These are phyloP conservation scores for Invenusta paracnida DNA, from an alignment of 2,888 invertebrate species.

Conservation along the genomic window DNA sequence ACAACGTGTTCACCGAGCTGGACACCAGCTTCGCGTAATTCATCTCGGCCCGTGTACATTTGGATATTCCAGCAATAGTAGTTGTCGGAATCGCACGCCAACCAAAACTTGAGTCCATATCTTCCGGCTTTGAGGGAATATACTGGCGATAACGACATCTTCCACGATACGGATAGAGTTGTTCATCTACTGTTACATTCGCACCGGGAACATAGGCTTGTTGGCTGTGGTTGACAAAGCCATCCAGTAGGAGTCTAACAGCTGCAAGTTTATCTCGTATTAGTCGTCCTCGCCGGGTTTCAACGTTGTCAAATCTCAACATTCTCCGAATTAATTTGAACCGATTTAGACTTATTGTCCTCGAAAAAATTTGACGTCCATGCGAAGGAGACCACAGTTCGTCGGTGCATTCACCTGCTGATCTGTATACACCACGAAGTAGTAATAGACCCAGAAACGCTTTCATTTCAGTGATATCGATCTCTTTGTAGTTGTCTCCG, in stretches of 20 bases:
- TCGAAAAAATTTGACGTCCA: conserved; percentile 8
- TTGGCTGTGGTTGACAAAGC: conserved; percentile 33
- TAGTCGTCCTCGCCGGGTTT: too few relatives aligned
- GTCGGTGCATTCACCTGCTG: neutral
- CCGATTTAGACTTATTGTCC: neutral
- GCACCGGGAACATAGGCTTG: conserved; percentile 33
- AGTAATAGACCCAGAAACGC: neutral
- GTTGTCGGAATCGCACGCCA: conserved; percentile 35
- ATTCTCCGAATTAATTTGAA: conserved; percentile 16
- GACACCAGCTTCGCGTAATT: conserved; percentile 23
- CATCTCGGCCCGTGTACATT: neutral
- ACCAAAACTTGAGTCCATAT: conserved; percentile 28
- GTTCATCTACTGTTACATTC: neutral
- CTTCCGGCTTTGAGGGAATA: conserved; percentile 30
- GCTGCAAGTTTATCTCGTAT: too few relatives aligned
- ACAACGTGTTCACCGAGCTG: conserved; percentile 33
- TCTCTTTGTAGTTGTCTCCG: neutral
- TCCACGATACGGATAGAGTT: conserved; percentile 32
- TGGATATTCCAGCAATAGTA: conserved; percentile 35
- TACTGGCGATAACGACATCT: conserved; percentile 36
- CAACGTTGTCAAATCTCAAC: neutral
- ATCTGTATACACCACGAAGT: neutral
- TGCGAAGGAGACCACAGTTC: conserved; percentile 4
- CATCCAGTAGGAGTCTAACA: neutral
- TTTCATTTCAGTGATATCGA: conserved; percentile 9